Base-by-base conservation (phyloP, 2,888 invertebrate genomes). In the Lysandra coridon region DNA sequence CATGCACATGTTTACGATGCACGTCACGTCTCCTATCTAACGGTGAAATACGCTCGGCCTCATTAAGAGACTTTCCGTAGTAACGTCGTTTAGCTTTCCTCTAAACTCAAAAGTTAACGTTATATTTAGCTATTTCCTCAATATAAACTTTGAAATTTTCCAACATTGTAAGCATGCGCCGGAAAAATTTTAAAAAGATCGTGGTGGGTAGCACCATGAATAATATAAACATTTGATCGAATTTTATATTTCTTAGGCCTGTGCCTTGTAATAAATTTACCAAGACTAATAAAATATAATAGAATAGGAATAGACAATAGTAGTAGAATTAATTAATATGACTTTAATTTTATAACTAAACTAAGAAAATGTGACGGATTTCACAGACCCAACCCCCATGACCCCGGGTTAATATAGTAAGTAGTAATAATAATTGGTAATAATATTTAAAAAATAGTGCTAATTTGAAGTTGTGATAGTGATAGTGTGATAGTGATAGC, bases 1-100 rank as follows among this genome's bases (percentile, higher is more conserved):
- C 69, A 78, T 78, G 78, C 78, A 78, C 78, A 69, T 78, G 78
- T 64, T 78, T 69, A 78, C 78, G 78, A 78, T 64, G 69, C 78
- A 78, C 40, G 69, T 49, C 69, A 78, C 64, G 78, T 64, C 44
- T 69, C 30, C 23, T 78, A 69, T 78, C 78, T 64, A 69, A 64
- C 64, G 64, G 69, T 40, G 30, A 64, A 69, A 78, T 78, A 78
- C 49, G 69, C 64, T 78, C 78, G 78, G 53, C 76, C 76, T 76
- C 76, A 76, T 57, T 78, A 78, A 78, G 78, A 78, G 64, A 78
- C 64, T 69, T 64, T 64, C 64, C 49, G 76, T 57, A 33, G 30
- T 76, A 6, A 76, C 76, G 53, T 76, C 75, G 75, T 30, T 75
- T 75, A 75, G 75, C 30, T 75, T 74, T 7, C 17, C 40, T 74